Evolutionary conservation across 2,113 vertebrate species (phyloP), one percentile per base, ranked within the genome.

Genomic region (Bos javanicus): DNA sequence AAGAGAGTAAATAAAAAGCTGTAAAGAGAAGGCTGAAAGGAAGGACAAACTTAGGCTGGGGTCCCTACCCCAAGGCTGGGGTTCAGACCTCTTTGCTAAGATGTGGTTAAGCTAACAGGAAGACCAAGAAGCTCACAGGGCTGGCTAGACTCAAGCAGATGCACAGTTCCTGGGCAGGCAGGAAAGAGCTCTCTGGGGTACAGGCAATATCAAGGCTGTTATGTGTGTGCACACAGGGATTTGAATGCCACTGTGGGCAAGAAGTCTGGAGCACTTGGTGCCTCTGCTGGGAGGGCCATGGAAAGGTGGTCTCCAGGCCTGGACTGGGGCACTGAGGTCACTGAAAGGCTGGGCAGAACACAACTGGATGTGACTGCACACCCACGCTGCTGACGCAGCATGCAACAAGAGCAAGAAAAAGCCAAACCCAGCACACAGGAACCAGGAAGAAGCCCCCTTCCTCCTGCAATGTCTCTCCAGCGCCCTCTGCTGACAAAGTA

Each of bases 1-100:
- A 54, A 90, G 21, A 80, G 57, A 74, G 36, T 74, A 84, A 59
- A 50, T 90, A 59, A 39, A 90, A 94, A 78, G 48, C 59, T 52
- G 48, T 17, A 33, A 87, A 93, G 50, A 56, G 56, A 60, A 89
- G 43, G 54, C 9, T 94, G 64, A 94, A 89, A 33, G 17, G 76
- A 91, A 91, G 54, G 39, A 56, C 16, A 60, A 19, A 64, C 36
- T 90, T 84, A 25, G 33, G 71, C 28, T 13, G 39, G 23, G 52
- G 11, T 8, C 33, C 3, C 5, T 14, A 10, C 2, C 11, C 12
- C 11, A 16, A 46, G 9, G 0, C 39, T 67, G 57, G 60, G 12
- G 7, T 39, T 76, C 67, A 64, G 19, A 14, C 1, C 19, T 74
- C 50, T 23, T 5, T 39, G 33, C 54, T 17, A 9, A 36, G 43